These are phyloP conservation scores for Protonibea diacanthus DNA, from an alignment of 2,797 vertebrate species.

Conservation along the genomic window DNA sequence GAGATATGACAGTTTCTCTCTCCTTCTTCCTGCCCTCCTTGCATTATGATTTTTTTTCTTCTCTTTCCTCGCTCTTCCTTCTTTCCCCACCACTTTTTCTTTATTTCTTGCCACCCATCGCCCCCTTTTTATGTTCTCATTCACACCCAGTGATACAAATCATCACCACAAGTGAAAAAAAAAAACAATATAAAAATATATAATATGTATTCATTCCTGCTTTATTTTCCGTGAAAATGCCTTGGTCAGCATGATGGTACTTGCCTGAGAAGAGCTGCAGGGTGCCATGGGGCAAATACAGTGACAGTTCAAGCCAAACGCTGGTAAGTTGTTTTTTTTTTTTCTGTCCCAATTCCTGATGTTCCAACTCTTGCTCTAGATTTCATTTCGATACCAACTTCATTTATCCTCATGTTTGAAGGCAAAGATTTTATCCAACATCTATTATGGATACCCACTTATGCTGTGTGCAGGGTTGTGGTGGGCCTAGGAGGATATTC, in stretches of 20 bases:
- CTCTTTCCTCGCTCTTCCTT: neutral
- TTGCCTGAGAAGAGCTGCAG: neutral
- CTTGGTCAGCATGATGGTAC: neutral
- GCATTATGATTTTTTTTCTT: constrained; percentile 50
- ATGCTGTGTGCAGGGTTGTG: neutral
- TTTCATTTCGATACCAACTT: neutral
- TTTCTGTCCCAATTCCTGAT: neutral
- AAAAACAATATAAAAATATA: neutral
- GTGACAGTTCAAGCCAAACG: neutral
- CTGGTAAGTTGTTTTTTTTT: neutral
- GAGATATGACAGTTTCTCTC: constrained; percentile 78
- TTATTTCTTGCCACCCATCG: constrained; percentile 26
- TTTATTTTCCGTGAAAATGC: neutral
- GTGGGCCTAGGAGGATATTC: neutral
- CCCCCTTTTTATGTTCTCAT: constrained; percentile 1
- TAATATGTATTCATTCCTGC: constrained; percentile 15
- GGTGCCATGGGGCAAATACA: neutral
- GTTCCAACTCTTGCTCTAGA: neutral
- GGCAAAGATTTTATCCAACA: neutral
- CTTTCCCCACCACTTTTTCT: constrained; percentile 1
- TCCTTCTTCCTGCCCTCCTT: constrained; percentile 57
- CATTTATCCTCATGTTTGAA: constrained; percentile 5
- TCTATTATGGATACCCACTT: neutral
- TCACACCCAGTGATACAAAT: constrained; percentile 28
- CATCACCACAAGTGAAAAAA: constrained; percentile 3